Base-by-base conservation (phyloP, 37 sponge, comb jelly and placozoan species). In the Oscarella lobularis region DNA sequence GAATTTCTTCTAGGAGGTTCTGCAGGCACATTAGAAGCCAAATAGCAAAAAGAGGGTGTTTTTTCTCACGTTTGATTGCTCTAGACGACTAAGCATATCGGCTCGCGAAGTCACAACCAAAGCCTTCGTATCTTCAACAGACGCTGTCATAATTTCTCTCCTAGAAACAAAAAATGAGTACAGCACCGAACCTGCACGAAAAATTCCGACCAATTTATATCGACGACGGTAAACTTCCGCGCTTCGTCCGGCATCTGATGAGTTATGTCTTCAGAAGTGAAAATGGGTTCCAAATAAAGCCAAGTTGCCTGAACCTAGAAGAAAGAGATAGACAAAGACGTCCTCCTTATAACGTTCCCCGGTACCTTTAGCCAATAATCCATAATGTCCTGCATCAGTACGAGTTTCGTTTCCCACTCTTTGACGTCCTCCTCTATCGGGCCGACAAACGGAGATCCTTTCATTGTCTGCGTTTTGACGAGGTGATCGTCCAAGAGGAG, bases 291-390 rank as follows among this genome's bases (percentile, higher is more conserved):
- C 76, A 97, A 68, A 74, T 97, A 97, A 32, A 97, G 85, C 98
- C 98, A 97, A 77, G 89, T 89, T 1, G 94, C 74, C 76, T 97
- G 98, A 31, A 97, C 96, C 94, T 93, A 68, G 31, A 37, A 36
- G 37, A 34, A 73, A 37, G 60, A 36, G 0, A 36, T 33, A 2
- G 34, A 40, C 14, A 20, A 14, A 20, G 14, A n/a, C n/a, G n/a
- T n/a, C n/a, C n/a, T n/a, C n/a, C n/a, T n/a, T n/a, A n/a, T n/a
- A n/a, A n/a, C n/a, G n/a, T n/a, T n/a, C n/a, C n/a, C n/a, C n/a
- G n/a, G n/a, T 40, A 93, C 95, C 87, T 97, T 97, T 36, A 97
- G 79, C 98, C 98, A 97, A 78, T 92, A 93, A 79, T 97, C 98
- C 39, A 97, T 68, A 35, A 87, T 90, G 76, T 97, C 98, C 80